A percentile compares a stretch with the other conserved stretches of the same genome.
phyloP scores from a whole-genome alignment of 2,113 vertebrate species.

The Riparia riparia region DNA sequence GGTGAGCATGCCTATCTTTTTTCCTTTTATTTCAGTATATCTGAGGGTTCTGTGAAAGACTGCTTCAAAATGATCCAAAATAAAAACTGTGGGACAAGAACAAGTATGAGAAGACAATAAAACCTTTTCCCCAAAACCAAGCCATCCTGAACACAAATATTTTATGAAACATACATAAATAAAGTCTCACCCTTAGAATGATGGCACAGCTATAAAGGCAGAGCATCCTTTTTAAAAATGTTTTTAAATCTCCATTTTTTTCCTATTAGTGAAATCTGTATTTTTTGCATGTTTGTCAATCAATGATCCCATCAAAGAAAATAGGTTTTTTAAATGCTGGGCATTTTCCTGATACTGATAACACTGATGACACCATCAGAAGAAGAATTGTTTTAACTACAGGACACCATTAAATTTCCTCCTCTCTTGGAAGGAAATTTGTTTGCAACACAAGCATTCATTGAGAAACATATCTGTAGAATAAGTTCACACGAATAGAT shows the following conservation, averaged over 20 bases:
- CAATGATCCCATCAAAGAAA: conserved; percentile 23
- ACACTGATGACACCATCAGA: conserved; percentile 5
- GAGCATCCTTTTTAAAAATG: not conserved
- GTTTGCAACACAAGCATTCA: conserved; percentile 23
- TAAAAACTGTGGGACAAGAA: not conserved
- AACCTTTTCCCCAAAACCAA: not conserved
- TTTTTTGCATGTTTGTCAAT: conserved; percentile 39
- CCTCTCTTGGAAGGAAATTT: conserved; percentile 34
- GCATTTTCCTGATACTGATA: conserved; percentile 49
- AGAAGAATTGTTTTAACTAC: conserved; percentile 54
- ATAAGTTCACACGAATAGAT: not conserved
- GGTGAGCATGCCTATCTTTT: not conserved
- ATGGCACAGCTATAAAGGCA: not conserved
- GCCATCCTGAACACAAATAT: not conserved
- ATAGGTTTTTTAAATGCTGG: conserved; percentile 26
- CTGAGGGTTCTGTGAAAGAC: not conserved
- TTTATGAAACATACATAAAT: not conserved
- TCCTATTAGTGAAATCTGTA: not conserved
- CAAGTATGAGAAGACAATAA: not conserved
- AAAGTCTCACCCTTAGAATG: not conserved
- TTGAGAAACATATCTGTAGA: conserved; percentile 47
- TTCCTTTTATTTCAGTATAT: not conserved
- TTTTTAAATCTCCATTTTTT: conserved; percentile 20
- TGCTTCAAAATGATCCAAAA: not conserved
- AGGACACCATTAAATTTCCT: conserved; percentile 50